Evolutionary conservation across 2,797 vertebrate species (phyloP).

Genomic region (Semaprochilodus insignis): DNA sequence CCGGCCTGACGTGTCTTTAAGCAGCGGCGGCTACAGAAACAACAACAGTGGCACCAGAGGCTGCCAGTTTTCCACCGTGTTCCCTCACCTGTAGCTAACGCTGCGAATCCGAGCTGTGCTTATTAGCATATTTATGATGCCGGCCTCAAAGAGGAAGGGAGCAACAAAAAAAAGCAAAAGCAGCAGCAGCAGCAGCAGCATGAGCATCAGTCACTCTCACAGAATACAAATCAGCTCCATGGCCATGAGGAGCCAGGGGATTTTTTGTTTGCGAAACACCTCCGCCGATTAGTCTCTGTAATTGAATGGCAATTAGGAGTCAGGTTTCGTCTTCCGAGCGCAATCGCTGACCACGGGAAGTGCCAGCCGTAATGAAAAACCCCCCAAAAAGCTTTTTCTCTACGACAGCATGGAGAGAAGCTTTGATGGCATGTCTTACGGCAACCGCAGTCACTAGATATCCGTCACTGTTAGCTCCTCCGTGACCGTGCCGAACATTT

Average conservation of each 20-base stretch:
- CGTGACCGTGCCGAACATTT: constrained; percentile 37
- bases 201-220: constrained; percentile 47
- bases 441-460: constrained; percentile 43
- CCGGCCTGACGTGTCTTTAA: constrained; percentile 1
- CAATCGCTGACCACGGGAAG: constrained; percentile 61
- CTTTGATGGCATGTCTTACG: constrained; percentile 44
- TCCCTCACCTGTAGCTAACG: constrained; percentile 27
- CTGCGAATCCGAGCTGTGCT: constrained; percentile 3
- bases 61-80: constrained; percentile 18
- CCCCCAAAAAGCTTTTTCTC: constrained; percentile 42
- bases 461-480: constrained; percentile 49
- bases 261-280: constrained; percentile 2
- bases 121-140: constrained; percentile 58
- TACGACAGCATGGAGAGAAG: constrained; percentile 39
- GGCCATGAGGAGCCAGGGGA: constrained; percentile 34
- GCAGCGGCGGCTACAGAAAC: constrained; percentile 9
- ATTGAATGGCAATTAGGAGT: constrained; percentile 82
- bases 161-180: constrained; percentile 8
- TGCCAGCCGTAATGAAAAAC: constrained; percentile 53
- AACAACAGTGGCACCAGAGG: constrained; percentile 4
- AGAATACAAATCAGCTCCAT: constrained; percentile 60
- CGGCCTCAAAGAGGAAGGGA: constrained; percentile 18
- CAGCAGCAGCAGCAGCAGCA: constrained; percentile 17
- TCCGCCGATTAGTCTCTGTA: constrained; percentile 71
- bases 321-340: constrained; percentile 76